Conservation (phyloP, 2,888 invertebrate genomes). For the Synergus umbraculus region DNA sequence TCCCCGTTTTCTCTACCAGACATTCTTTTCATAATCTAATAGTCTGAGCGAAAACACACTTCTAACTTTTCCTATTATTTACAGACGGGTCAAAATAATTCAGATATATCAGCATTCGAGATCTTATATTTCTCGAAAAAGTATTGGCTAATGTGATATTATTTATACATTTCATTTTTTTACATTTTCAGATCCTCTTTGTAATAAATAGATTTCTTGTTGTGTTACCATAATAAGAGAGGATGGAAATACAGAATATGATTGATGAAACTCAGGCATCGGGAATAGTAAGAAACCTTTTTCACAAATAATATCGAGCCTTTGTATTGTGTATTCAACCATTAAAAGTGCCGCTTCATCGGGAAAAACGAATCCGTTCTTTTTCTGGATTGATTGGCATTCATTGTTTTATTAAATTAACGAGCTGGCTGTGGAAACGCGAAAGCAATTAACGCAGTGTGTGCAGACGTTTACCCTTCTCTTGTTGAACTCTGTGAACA, state of each 20-base stretch:
- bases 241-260: not conserved
- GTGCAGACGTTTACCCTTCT: constrained; percentile 6
- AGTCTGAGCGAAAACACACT: not conserved
- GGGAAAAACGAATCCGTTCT: not conserved
- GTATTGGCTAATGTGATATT: not conserved
- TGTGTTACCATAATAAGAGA: not conserved
- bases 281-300: constrained; percentile 26
- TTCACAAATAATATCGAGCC: not conserved
- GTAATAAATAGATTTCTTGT: not conserved
- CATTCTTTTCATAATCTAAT: not conserved
- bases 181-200: not conserved
- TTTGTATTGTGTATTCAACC: constrained; percentile 7
- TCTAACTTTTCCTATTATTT: not conserved
- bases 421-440: not conserved
- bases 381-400: constrained; percentile 17
- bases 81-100: too few species aligned
- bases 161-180: too few species aligned
- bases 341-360: constrained; percentile 2
- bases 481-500: constrained; percentile 11
- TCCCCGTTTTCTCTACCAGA: not conserved
- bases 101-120: too few species aligned
- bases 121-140: too few species aligned
- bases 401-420: constrained; percentile 27
- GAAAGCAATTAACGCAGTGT: constrained; percentile 19
- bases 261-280: not conserved